These are phyloP conservation scores for Pogonus chalceus DNA, from an alignment of 1,140 invertebrate genomes.

Conservation along the genomic window DNA sequence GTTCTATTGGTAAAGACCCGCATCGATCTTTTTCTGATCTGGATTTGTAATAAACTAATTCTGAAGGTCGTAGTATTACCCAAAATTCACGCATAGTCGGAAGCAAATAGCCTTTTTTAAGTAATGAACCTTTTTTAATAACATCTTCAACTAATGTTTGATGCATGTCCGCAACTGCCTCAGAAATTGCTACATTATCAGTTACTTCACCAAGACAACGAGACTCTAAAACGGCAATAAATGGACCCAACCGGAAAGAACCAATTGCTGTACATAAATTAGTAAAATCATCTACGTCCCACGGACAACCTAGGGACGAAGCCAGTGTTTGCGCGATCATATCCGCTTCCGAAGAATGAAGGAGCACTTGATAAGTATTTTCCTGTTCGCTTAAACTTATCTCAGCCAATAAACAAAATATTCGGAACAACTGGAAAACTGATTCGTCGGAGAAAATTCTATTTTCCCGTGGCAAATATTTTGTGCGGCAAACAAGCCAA, in stretches of 20 bases:
- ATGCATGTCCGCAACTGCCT: slow-evolving; percentile 64
- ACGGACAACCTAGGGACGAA: slow-evolving; percentile 51
- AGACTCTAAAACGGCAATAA: slow-evolving; percentile 61
- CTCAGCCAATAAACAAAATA: slow-evolving; percentile 68
- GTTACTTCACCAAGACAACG: slow-evolving; percentile 50
- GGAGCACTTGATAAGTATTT: slow-evolving; percentile 43
- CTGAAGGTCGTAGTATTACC: slow-evolving; percentile 65
- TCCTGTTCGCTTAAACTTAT: slow-evolving; percentile 37
- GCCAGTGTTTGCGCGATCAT: slow-evolving; percentile 53
- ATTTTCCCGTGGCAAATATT: slow-evolving; percentile 45
- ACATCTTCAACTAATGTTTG: slow-evolving; percentile 71
- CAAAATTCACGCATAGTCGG: slow-evolving; percentile 68
- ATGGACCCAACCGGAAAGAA: slow-evolving; percentile 51
- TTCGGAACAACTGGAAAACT: slow-evolving; percentile 63
- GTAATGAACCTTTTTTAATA: slow-evolving; percentile 68
- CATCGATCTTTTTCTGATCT: slow-evolving; percentile 59
- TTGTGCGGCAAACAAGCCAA: slow-evolving; percentile 64
- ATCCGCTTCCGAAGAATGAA: slow-evolving; percentile 55
- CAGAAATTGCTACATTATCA: slow-evolving; percentile 50
- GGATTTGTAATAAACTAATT: slow-evolving; percentile 64
- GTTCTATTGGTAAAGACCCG: slow-evolving; percentile 52
- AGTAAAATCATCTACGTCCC: slow-evolving; percentile 56
- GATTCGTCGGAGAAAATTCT: slow-evolving; percentile 50
- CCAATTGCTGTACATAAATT: slow-evolving; percentile 51
- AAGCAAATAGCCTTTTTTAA: slow-evolving; percentile 62